Evolutionary conservation across 2,797 vertebrate genomes (phyloP), one percentile per base, ranked within the genome.

Genomic region (Bovichtus diacanthus): DNA sequence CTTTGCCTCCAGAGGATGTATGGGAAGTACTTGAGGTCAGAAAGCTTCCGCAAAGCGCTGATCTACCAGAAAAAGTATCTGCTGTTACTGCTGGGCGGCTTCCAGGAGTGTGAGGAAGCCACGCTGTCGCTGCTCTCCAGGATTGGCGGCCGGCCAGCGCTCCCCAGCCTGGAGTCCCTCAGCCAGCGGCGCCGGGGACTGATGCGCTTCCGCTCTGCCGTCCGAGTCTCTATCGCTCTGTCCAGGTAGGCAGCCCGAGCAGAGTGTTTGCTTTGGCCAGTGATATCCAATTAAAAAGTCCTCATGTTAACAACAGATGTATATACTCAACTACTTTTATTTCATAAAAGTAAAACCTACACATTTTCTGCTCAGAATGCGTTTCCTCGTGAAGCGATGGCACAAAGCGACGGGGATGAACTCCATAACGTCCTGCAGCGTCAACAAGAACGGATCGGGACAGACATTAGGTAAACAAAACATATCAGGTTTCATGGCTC

Each of bases 51-150:
- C 70, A 99, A 99, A 89, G 97, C 98, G 9, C 96, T 99, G 43
- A 94, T 99, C 85, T 99, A 99, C 89, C 98, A 99, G 95, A 99
- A 99, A 85, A 98, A 98, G 78, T 99, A 99, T 21, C 93, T 99
- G 87, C 94, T 99, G 92, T 94, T 99, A 70, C 92, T 99, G 74
- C 92, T 99, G 18, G 98, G 98, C 0, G 97, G 98, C 0, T 99
- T 99, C 93, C 97, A 99, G 90, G 97, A 99, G 85, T 99, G 98
- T 55, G 98, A 99, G 90, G 97, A 98, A 43, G 97, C 97, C 81
- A 99, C 98, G 0, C 90, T 99, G 53, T 92, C 94, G 1, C 95
- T 99, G n/a, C 96, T 99, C 36, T 95, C 95, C 73, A 94, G 96
- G 63, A 99, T 99, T 97, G 97, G 96, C 0, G 95, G 97, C 0